Conservation (phyloP, 2,888 invertebrate genomes). For the Drosophila bunnanda region DNA sequence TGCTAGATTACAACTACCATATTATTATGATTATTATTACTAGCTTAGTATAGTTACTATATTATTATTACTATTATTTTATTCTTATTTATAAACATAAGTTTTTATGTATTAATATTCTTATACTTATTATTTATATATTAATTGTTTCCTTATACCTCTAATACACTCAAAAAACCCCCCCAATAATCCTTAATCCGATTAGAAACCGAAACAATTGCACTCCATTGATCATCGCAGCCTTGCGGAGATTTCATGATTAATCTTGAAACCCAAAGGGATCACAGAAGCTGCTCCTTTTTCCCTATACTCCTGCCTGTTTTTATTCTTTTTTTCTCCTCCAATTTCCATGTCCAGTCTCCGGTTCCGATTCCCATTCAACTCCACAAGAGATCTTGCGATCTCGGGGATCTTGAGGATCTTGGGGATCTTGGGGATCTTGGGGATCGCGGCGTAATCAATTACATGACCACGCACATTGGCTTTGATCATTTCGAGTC, state of each 20-base stretch:
- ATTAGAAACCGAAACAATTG: slow-evolving; percentile 10
- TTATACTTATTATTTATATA: too few relatives aligned
- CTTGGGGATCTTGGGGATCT: slow-evolving; percentile 11
- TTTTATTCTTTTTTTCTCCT: background rate
- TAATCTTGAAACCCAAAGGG: slow-evolving; percentile 10
- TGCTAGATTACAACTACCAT: too few relatives aligned
- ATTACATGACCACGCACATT: slow-evolving; percentile 70
- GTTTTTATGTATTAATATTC: too few relatives aligned
- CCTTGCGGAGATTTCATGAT: slow-evolving; percentile 19
- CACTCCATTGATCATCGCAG: slow-evolving; percentile 27
- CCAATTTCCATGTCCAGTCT: slow-evolving; percentile 20
- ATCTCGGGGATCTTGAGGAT: background rate
- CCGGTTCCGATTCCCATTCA: slow-evolving; percentile 14
- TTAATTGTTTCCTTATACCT: background rate
- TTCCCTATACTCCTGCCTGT: background rate
- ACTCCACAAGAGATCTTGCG: slow-evolving; percentile 7
- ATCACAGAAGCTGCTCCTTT: slow-evolving; percentile 5
- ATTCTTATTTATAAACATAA: too few relatives aligned
- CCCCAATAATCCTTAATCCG: background rate
- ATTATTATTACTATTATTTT: background rate
- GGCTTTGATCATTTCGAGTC: slow-evolving; percentile 62
- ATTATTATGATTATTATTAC: background rate
- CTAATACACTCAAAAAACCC: background rate
- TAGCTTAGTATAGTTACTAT: too few relatives aligned
- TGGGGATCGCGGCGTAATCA: slow-evolving; percentile 48